Evolutionary conservation across 2,888 invertebrate genomes (phyloP).

Genomic region (Tiliacea aurago): DNA sequence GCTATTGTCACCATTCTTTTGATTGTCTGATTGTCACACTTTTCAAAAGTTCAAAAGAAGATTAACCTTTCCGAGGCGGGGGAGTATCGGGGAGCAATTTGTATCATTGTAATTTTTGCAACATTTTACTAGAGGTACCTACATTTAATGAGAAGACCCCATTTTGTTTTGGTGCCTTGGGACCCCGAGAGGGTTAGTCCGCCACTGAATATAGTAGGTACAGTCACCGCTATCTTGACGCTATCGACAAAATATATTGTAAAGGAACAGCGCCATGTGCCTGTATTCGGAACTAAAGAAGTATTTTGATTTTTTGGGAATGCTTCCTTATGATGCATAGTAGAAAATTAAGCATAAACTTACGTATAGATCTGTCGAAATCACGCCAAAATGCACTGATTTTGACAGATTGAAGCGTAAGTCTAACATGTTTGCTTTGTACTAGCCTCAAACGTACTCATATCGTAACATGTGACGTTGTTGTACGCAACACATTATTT

Average conservation of each 20-base stretch:
- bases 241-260: not conserved
- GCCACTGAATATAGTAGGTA: not conserved
- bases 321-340: not conserved
- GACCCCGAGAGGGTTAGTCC: no score
- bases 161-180: not conserved
- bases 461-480: constrained; percentile 5
- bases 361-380: not conserved
- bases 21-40: not conserved
- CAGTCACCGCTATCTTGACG: not conserved
- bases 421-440: not conserved
- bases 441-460: not conserved
- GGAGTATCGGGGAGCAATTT: not conserved
- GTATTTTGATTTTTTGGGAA: constrained; percentile 5
- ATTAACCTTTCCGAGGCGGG: not conserved
- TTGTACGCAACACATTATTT: not conserved
- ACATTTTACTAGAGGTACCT: not conserved
- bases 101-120: not conserved
- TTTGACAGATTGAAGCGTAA: not conserved
- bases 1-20: not conserved
- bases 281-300: constrained; percentile 9
- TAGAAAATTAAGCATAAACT: not conserved
- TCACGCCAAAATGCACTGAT: not conserved
- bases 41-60: not conserved
- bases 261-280: constrained; percentile 7
- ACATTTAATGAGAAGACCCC: no score